A percentile compares a stretch with the other conserved stretches of the same genome.
phyloP scores from a whole-genome alignment of 2,113 vertebrate species.

The Melanerpes formicivorus region DNA sequence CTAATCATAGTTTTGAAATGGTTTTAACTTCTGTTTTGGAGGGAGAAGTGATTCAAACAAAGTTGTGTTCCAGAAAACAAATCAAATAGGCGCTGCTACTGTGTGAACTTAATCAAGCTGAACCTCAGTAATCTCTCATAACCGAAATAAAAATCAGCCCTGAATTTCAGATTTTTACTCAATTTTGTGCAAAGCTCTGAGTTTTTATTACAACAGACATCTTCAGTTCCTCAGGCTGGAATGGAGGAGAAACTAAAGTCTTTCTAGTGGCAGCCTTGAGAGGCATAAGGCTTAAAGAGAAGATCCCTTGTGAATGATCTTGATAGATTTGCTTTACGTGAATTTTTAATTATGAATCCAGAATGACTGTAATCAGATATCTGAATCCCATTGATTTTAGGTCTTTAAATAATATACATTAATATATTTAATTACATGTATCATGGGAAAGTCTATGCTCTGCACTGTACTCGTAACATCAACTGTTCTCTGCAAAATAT shows the following conservation, averaged over 20 bases:
- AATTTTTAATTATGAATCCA: background rate
- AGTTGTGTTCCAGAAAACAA: background rate
- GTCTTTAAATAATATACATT: background rate
- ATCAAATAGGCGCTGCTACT: background rate
- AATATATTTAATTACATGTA: background rate
- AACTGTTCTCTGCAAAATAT: background rate
- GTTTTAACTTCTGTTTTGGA: background rate
- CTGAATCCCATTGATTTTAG: background rate
- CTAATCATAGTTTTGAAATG: background rate
- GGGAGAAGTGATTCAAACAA: background rate
- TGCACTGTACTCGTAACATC: background rate
- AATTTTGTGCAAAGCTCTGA: background rate
- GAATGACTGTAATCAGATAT: background rate
- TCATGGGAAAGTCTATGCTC: background rate
- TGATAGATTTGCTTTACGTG: background rate
- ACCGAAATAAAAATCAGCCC: background rate
- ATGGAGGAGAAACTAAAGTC: background rate
- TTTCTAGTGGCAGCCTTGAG: background rate
- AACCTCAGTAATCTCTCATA: background rate
- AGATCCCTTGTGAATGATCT: background rate
- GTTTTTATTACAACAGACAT: background rate
- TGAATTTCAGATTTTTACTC: background rate
- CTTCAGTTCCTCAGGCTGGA: background rate
- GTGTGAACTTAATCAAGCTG: background rate
- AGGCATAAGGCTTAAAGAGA: background rate